These are phyloP conservation scores for cat (Felis catus) DNA, from an alignment of 2,113 vertebrate genomes.

Conservation along the genomic window F.catus_Fca126_mat1.0 CM031419.1:219307501-219308000, in stretches of 20 bases:
- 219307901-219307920: accelerated
- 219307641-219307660: accelerated
- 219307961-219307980: accelerated
- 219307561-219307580: not conserved
- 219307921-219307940: not conserved
- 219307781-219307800: not conserved
- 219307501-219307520: accelerated
- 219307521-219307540: not conserved
- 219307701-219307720: accelerated
- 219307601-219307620: accelerated
- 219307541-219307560: accelerated
- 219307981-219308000: not conserved
- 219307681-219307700: accelerated
- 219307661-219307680: no score
- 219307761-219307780: not conserved
- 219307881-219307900: accelerated
- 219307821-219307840: accelerated
- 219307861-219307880: accelerated
- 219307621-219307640: accelerated
- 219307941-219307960: accelerated
- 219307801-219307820: accelerated
- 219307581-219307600: accelerated
- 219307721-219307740: accelerated
- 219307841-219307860: accelerated
- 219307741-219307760: accelerated